A percentile compares a stretch with the other conserved stretches of the same genome.
Evolutionary conservation across 2,113 vertebrate genomes (phyloP).

Genomic region (Aythya baeri): DNA sequence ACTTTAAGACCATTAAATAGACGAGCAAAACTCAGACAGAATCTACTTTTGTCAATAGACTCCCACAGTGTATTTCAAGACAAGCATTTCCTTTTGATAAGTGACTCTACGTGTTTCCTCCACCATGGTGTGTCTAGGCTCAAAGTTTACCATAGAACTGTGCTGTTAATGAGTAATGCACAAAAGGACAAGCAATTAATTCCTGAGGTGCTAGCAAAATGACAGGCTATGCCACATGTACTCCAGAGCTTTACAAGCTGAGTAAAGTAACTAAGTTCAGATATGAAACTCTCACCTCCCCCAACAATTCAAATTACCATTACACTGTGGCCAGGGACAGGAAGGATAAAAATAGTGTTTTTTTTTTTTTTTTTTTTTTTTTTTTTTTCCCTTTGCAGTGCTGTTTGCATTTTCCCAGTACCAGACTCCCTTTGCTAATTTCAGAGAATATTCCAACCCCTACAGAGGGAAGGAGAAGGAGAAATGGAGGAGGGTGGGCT

Average conservation of each 20-base stretch:
- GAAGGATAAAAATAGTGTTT: not conserved
- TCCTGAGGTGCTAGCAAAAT: not conserved
- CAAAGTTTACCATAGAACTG: not conserved
- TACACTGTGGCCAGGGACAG: not conserved
- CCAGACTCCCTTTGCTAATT: not conserved
- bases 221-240: fast-evolving
- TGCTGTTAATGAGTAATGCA: not conserved
- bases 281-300: not conserved
- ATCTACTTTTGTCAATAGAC: not conserved
- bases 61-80: not conserved
- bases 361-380: not conserved
- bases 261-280: not conserved
- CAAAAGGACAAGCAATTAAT: not conserved
- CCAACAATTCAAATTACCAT: not conserved
- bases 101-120: not conserved
- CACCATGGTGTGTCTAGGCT: not conserved
- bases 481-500: not conserved
- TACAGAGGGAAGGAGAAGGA: not conserved
- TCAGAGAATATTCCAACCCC: not conserved
- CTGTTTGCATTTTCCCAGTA: not conserved
- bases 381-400: not conserved
- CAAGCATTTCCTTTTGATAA: not conserved
- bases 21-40: not conserved
- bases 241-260: not conserved
- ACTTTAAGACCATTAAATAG: not conserved